Evolutionary conservation across 2,888 invertebrate genomes (phyloP).

Genomic region (Drosophila anomelani): DNA sequence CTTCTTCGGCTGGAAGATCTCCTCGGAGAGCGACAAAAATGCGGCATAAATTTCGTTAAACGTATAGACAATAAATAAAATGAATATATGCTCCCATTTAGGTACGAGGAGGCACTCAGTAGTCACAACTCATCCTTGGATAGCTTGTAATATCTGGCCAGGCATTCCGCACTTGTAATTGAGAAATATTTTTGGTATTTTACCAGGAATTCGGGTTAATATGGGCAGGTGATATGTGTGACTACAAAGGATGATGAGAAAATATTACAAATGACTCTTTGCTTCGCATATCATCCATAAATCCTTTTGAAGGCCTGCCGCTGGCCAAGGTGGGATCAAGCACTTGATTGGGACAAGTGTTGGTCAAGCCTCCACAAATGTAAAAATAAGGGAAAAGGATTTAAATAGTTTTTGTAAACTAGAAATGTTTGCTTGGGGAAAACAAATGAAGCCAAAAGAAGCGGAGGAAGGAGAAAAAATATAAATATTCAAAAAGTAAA

Average conservation of each 20-base stretch:
- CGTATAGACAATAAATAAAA: constrained; percentile 64
- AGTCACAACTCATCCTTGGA: constrained; percentile 33
- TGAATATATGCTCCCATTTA: constrained; percentile 28
- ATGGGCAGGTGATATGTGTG: constrained; percentile 63
- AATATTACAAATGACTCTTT: constrained; percentile 60
- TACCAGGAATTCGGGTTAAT: constrained; percentile 67
- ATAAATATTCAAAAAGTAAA: not conserved
- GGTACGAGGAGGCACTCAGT: constrained; percentile 13
- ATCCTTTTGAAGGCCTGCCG: constrained; percentile 60
- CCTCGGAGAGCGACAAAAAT: constrained; percentile 26
- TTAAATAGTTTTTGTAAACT: constrained; percentile 11
- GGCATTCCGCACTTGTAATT: constrained; percentile 54
- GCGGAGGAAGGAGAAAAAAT: not conserved
- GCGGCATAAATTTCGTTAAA: constrained; percentile 38
- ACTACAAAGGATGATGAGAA: constrained; percentile 27
- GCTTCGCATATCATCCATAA: constrained; percentile 6
- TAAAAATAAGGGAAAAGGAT: not conserved
- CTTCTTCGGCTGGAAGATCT: not conserved
- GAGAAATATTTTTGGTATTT: constrained; percentile 55
- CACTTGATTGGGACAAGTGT: constrained; percentile 31
- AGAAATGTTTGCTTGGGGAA: constrained; percentile 2
- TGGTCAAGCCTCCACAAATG: not conserved
- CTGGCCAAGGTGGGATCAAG: constrained; percentile 36
- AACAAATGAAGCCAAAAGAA: not conserved
- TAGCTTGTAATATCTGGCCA: constrained; percentile 46